These are phyloP conservation scores for Acholoe squamosa DNA, from an alignment of 2,888 invertebrate genomes.

Conservation along the genomic window DNA sequence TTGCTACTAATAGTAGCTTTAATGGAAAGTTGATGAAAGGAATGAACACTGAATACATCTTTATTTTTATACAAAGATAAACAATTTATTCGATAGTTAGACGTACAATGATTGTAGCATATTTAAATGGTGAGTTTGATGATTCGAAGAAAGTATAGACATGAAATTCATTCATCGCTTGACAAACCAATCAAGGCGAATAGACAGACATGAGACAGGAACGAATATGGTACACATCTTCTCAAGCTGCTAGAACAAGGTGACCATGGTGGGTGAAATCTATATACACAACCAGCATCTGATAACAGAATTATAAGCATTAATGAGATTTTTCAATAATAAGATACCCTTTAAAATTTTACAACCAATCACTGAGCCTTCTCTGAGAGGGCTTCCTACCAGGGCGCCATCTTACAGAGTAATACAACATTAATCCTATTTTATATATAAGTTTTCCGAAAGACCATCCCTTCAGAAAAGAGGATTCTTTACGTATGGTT, in stretches of 20 bases:
- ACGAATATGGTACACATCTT: constrained; percentile 38
- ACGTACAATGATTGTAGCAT: constrained; percentile 64
- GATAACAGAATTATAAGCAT: not conserved
- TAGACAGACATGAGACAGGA: constrained; percentile 22
- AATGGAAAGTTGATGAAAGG: too few species aligned
- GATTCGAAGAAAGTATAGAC: constrained; percentile 45
- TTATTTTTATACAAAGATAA: constrained; percentile 62
- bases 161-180: constrained; percentile 50
- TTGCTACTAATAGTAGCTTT: too few species aligned
- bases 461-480: not conserved
- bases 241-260: constrained; percentile 44
- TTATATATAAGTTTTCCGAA: not conserved
- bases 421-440: not conserved
- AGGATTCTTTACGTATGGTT: not conserved
- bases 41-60: not conserved
- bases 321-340: not conserved
- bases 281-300: constrained; percentile 52
- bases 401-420: not conserved
- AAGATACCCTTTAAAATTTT: not conserved
- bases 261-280: constrained; percentile 43
- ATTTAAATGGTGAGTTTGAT: constrained; percentile 59
- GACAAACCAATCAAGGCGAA: constrained; percentile 12
- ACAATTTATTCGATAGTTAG: constrained; percentile 57
- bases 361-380: constrained; percentile 23
- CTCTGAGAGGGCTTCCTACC: constrained; percentile 31